Base-by-base conservation (phyloP, 2,113 vertebrate species). In the Mohoua ochrocephala region DNA sequence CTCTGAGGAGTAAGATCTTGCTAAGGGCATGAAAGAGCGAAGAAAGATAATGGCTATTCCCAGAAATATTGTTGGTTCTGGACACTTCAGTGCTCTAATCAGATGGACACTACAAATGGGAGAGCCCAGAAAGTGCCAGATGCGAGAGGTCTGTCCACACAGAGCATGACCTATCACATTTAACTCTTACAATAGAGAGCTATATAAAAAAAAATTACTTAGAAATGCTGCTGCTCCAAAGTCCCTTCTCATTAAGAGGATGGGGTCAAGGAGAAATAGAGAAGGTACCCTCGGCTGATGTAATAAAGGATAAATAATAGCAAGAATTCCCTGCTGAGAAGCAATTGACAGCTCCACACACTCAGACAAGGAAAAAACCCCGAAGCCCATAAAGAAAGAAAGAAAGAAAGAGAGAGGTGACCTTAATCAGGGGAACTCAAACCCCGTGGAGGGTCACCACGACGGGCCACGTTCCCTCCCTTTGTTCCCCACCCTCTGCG, bases 321-420 rank as follows among this genome's bases (percentile, higher is more conserved):
- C 87, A 91, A 93, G 73, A 84, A 93, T 82, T 89, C 59, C 91
- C 87, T 81, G 70, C 77, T 57, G 92, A 71, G 94, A 89, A 47
- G 30, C 64, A 87, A 79, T 3, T 93, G 93, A 87, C 90, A 93
- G 77, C 69, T 93, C 47, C 69, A 42, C 89, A 63, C 37, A 57
- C 28, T 54, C 79, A 68, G 52, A 16, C 15, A 27, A 73, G 63
- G 6, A 17, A 16, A 19, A 24, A 1, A 1, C 6, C 35, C 7
- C 39, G 12, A 83, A 88, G 53, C 71, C 57, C 79, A 20, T 13
- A 54, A 64, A 75, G 73, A 73, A 57, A 70, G 19, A 79, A 39
- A 84, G 49, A 76, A 35, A 84, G 53, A 77, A 63, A 64, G 84
- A n/a, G 39, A 56, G 80, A 90, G 70, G 27, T 85, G 85, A 94